These are phyloP conservation scores for Mya arenaria DNA, from an alignment of 1,140 invertebrate genomes.

Conservation along the genomic window DNA sequence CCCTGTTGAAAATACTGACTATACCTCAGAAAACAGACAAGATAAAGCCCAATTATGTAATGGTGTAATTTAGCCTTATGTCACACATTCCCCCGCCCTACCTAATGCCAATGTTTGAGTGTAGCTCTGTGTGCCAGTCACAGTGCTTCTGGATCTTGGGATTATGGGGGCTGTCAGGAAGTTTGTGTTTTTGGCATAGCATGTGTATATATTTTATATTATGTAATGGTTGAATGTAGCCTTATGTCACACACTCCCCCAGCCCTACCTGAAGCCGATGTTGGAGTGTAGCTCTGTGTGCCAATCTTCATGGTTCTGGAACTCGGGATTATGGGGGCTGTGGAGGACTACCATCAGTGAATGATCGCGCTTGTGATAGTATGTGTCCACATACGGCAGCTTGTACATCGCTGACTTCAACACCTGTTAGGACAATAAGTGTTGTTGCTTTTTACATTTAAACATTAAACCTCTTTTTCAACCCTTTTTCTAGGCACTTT, in stretches of 20 bases:
- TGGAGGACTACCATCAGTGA: slow-evolving; percentile 78
- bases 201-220: neutral
- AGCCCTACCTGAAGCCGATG: slow-evolving; percentile 79
- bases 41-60: no score
- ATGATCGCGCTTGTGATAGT: slow-evolving; percentile 79
- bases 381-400: slow-evolving; percentile 78
- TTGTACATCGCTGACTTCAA: slow-evolving; percentile 73
- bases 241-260: neutral
- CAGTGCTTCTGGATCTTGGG: slow-evolving; percentile 70
- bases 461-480: no score
- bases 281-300: slow-evolving; percentile 79
- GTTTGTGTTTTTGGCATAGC: neutral
- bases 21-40: no score
- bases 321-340: slow-evolving; percentile 76
- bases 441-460: no score
- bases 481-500: no score
- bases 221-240: neutral
- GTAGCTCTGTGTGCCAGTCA: slow-evolving; percentile 76
- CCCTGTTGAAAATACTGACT: no score
- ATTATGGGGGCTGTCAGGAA: slow-evolving; percentile 74
- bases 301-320: slow-evolving; percentile 78
- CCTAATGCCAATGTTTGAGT: slow-evolving; percentile 80
- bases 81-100: slow-evolving; percentile 34
- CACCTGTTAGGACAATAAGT: no score
- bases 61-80: no score